phyloP scores from a whole-genome alignment of 37 sponge, comb jelly and placozoan genomes.

The Cladorhizidae sp. region DNA sequence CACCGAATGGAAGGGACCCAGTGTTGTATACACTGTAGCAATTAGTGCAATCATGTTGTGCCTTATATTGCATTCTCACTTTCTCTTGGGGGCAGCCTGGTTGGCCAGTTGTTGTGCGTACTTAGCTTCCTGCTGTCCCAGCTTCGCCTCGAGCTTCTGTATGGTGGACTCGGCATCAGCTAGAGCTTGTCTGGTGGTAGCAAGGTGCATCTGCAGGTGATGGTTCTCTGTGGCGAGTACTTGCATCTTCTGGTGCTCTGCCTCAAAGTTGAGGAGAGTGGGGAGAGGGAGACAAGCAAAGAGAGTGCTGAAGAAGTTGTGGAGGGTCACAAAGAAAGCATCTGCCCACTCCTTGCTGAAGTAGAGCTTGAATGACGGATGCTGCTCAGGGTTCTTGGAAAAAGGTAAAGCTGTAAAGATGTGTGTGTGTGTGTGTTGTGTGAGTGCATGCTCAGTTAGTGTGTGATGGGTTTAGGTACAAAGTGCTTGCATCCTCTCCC shows the following conservation, averaged over 20 bases:
- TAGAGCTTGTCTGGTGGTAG: conserved; percentile 38
- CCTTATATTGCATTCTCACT: background rate
- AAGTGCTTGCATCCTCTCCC: too few species aligned
- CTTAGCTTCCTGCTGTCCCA: conserved; percentile 42
- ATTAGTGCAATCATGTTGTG: background rate
- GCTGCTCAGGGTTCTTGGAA: conserved; percentile 75
- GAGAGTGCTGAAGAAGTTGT: conserved; percentile 93
- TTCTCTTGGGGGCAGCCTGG: conserved; percentile 12
- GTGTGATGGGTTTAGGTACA: too few species aligned
- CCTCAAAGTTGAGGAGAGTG: conserved; percentile 75
- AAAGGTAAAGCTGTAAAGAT: conserved; percentile 77
- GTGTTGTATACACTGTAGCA: background rate
- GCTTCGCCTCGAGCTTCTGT: conserved; percentile 53
- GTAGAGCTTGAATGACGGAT: conserved; percentile 79
- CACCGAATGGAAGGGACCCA: background rate
- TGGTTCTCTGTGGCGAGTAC: conserved; percentile 68
- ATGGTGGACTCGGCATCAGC: conserved; percentile 43
- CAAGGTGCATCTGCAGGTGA: conserved; percentile 70
- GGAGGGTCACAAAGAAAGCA: conserved; percentile 75
- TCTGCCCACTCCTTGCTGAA: conserved; percentile 86
- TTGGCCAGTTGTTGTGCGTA: conserved; percentile 9
- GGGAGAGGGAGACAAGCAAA: conserved; percentile 76
- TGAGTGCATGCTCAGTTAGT: too few species aligned
- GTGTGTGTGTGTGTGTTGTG: background rate
- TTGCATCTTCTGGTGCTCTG: conserved; percentile 78